phyloP scores from a whole-genome alignment of 2,888 invertebrate species.

The Glaucopsyche alexis region DNA sequence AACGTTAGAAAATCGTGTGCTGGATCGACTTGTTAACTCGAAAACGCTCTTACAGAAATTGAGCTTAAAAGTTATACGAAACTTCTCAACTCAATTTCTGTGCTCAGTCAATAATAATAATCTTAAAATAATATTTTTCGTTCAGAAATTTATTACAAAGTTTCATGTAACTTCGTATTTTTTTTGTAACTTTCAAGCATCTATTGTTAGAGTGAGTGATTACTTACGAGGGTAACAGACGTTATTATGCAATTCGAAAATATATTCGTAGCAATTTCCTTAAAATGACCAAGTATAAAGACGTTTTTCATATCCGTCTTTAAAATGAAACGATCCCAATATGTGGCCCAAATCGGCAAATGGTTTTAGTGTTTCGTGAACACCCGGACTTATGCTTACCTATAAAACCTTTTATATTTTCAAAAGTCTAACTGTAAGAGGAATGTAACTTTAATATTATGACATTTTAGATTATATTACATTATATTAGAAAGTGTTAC shows the following conservation, averaged over 20 bases:
- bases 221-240: neutral
- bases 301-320: neutral
- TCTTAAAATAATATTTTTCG: neutral
- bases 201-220: too few relatives aligned
- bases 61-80: conserved; percentile 1
- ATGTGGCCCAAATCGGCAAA: neutral
- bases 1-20: neutral
- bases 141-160: neutral
- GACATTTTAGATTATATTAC: too few relatives aligned
- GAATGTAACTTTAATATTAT: too few relatives aligned
- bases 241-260: neutral
- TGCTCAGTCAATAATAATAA: neutral
- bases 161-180: too few relatives aligned
- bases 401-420: neutral
- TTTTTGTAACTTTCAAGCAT: too few relatives aligned
- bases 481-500: too few relatives aligned
- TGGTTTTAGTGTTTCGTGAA: conserved; percentile 1
- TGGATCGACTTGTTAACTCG: neutral
- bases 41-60: neutral
- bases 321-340: neutral
- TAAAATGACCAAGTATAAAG: neutral
- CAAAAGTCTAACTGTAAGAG: neutral
- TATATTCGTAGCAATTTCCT: neutral
- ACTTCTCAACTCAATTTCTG: neutral
- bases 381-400: neutral